Evolutionary conservation across 2,113 vertebrate genomes (phyloP), one percentile per base, ranked within the genome.

Genomic region (Chaetura pelagica): DNA sequence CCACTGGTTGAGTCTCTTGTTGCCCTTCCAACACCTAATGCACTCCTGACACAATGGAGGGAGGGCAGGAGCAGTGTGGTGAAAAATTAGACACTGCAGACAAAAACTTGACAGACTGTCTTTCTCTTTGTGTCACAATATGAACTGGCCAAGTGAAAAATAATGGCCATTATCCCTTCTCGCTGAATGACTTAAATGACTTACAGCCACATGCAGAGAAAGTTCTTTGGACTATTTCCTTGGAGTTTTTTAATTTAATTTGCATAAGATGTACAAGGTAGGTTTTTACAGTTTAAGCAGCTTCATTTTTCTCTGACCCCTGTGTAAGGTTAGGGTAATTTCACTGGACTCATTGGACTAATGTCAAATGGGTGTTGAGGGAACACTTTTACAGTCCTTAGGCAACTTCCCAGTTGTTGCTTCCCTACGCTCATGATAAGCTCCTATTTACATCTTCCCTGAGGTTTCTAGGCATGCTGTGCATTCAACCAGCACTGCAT

Each of bases 71-170:
- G 75, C 84, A 90, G 80, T 73, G 87, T 89, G 69, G 79, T 90
- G 85, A 71, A 76, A 96, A 96, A 97, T 96, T 90, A 97, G 96
- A 95, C 72, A 35, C 94, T 79, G 93, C 83, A 96, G 79, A 96
- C 96, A 97, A 92, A 95, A 97, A 89, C 97, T 90, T 89, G 88
- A 97, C 94, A 95, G 90, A 89, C 81, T 93, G 57, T 93, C 93
- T 97, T 95, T 93, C 90, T 96, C 89, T 79, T 14, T 48, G 57
- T 90, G 93, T 85, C 75, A 96, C 96, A 97, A 97, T 97, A 96
- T 94, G 96, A 98, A 97, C 97, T 97, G 96, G 78, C 94, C 95
- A 92, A 97, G 95, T 98, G 96, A 98, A 91, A 97, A 98, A 89
- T 73, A 80, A 95, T 96, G 89, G 78, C 82, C 93, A 95, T 97